A percentile compares a stretch with the other conserved stretches of the same genome.
Conservation (phyloP, 2,113 vertebrate genomes). For the Trochalopteron elliotii region DNA sequence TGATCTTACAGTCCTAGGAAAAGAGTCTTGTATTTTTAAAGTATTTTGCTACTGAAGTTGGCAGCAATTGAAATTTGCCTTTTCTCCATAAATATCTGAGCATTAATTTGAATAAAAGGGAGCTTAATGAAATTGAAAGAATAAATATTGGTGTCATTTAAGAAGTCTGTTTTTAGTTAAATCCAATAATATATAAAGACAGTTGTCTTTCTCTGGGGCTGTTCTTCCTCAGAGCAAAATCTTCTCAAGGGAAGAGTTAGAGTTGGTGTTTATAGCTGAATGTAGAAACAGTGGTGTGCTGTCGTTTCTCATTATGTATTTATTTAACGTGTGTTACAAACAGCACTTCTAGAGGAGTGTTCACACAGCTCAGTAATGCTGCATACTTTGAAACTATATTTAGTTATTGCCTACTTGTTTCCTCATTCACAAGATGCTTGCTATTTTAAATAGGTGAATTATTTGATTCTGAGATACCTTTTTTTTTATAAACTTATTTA, state of each 20-base stretch:
- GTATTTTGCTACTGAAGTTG: not conserved
- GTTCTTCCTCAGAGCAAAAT: not conserved
- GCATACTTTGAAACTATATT: not conserved
- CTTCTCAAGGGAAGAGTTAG: not conserved
- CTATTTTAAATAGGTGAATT: not conserved
- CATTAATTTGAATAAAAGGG: not conserved
- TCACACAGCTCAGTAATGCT: not conserved
- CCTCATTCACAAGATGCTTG: not conserved
- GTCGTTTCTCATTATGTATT: not conserved
- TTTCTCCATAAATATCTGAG: not conserved
- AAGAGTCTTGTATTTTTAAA: not conserved
- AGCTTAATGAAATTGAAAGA: not conserved
- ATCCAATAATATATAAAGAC: not conserved
- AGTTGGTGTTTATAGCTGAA: not conserved
- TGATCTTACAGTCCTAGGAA: not conserved
- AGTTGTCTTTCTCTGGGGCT: not conserved
- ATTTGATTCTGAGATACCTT: not conserved
- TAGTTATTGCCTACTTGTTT: not conserved
- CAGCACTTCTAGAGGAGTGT: not conserved
- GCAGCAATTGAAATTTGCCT: not conserved
- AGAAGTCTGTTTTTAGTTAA: not conserved
- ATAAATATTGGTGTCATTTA: not conserved
- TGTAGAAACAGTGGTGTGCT: not conserved
- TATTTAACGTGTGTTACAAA: not conserved
- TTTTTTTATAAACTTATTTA: not conserved